Percentiles rank a stretch among this genome's conserved stretches.
Conservation (phyloP, 2,797 vertebrate genomes). For the Triplophysa yarkandensis region DNA sequence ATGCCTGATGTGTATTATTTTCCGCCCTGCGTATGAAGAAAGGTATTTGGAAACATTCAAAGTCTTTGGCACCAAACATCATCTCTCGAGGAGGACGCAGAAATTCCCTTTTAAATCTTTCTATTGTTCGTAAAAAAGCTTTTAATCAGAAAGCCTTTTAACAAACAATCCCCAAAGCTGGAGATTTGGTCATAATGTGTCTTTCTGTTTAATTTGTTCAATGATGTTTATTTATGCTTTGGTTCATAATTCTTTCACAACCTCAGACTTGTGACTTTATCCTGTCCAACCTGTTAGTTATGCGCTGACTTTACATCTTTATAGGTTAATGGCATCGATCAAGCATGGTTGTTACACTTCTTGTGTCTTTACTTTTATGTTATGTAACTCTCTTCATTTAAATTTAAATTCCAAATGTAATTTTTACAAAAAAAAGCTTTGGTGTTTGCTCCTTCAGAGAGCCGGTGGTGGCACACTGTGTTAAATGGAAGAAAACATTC, state of each 20-base stretch:
- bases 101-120: too few relatives aligned
- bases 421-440: neutral
- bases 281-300: neutral
- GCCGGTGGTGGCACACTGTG: constrained; percentile 88
- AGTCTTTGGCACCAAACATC: too few relatives aligned
- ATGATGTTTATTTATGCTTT: neutral
- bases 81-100: too few relatives aligned
- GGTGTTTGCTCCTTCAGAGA: constrained; percentile 74
- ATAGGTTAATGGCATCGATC: neutral
- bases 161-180: neutral
- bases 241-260: neutral
- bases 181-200: neutral
- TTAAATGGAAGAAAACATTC: constrained; percentile 90
- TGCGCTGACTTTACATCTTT: neutral
- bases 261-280: neutral
- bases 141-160: too few relatives aligned
- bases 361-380: neutral
- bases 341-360: neutral
- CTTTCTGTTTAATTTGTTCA: neutral
- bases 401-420: too few relatives aligned
- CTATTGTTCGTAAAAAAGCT: too few relatives aligned
- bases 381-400: neutral
- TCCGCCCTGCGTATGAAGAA: neutral
- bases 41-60: too few relatives aligned
- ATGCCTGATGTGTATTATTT: neutral